phyloP scores from a whole-genome alignment of 2,888 invertebrate genomes.

The Lacanobia wlatinum region DNA sequence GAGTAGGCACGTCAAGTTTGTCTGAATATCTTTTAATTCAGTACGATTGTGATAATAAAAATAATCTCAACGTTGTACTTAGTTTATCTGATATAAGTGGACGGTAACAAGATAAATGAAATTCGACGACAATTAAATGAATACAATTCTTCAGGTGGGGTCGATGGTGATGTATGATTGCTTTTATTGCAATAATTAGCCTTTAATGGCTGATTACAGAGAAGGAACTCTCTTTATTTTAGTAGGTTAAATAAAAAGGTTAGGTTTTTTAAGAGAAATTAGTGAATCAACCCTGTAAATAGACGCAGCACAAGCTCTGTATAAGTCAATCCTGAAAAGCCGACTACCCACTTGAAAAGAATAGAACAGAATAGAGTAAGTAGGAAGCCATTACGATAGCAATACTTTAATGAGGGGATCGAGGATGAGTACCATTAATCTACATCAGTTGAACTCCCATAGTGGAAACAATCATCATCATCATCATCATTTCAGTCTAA shows the following conservation, averaged over 20 bases:
- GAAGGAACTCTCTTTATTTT: not conserved
- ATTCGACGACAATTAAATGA: conserved; percentile 2
- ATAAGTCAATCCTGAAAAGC: not conserved
- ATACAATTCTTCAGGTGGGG: conserved; percentile 49
- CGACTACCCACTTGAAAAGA: not conserved
- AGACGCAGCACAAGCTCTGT: not conserved
- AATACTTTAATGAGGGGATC: not conserved
- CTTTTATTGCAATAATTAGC: conserved; percentile 9
- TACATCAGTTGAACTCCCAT: too few species aligned
- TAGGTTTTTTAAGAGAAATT: not conserved
- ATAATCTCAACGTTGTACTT: conserved; percentile 13
- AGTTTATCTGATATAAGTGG: conserved; percentile 27
- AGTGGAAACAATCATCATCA: too few species aligned
- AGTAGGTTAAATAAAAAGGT: not conserved
- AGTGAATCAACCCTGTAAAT: not conserved
- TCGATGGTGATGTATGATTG: conserved; percentile 24
- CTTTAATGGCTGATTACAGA: conserved; percentile 2
- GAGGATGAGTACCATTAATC: too few species aligned
- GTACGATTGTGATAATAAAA: conserved; percentile 37
- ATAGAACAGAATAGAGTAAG: too few species aligned
- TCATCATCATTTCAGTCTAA: too few species aligned
- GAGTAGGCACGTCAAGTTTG: not conserved
- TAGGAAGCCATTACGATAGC: not conserved
- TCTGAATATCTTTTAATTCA: conserved; percentile 12
- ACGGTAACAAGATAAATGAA: conserved; percentile 43